A percentile compares a stretch with the other conserved stretches of the same genome.
phyloP scores from a whole-genome alignment of 2,888 invertebrate genomes.

The Eupithecia centaureata region DNA sequence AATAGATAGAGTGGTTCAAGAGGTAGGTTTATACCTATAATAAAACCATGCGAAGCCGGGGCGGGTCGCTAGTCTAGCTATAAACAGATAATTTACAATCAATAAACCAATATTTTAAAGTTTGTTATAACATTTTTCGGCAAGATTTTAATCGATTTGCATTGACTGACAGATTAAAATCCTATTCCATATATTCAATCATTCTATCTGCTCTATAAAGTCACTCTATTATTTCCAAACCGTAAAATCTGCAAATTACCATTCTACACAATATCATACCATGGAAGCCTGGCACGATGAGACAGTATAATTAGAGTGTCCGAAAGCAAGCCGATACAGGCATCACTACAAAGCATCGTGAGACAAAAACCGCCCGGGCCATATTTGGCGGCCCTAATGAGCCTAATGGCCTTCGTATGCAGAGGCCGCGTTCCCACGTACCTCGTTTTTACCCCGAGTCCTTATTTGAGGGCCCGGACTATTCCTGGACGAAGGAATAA shows the following conservation, averaged over 20 bases:
- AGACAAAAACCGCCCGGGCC: conserved; percentile 50
- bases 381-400: conserved; percentile 71
- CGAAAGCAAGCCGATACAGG: conserved; percentile 7
- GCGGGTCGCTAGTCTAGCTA: too few relatives aligned
- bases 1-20: too few relatives aligned
- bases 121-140: too few relatives aligned
- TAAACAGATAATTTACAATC: not conserved
- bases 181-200: too few relatives aligned
- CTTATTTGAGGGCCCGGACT: conserved; percentile 52
- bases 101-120: not conserved
- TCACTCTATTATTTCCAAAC: not conserved
- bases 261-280: not conserved
- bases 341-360: conserved; percentile 39
- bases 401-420: conserved; percentile 56
- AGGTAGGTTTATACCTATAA: too few relatives aligned
- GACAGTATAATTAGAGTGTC: not conserved
- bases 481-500: conserved; percentile 42
- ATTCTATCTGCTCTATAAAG: too few relatives aligned
- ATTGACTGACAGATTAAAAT: not conserved
- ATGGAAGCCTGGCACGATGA: not conserved
- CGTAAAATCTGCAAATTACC: not conserved
- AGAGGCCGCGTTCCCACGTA: conserved; percentile 65
- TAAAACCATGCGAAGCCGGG: too few relatives aligned
- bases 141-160: not conserved
- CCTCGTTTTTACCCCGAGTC: conserved; percentile 49